These are phyloP conservation scores for Sphenopsis melanotis DNA, from an alignment of 2,797 vertebrate species.

Conservation along the genomic window DNA sequence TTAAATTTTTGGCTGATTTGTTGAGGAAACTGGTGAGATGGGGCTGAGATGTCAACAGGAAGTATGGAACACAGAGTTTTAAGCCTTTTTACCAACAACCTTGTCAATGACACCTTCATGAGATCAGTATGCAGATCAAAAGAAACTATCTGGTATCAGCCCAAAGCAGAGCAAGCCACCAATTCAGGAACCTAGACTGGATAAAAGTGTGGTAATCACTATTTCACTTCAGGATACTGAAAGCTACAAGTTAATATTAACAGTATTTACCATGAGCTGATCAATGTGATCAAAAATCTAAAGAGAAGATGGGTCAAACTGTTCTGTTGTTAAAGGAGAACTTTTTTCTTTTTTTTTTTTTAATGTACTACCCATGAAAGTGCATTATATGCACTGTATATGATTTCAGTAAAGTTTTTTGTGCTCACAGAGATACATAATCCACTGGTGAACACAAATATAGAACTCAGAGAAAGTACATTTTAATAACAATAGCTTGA, in stretches of 20 bases:
- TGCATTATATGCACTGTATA: too few relatives aligned
- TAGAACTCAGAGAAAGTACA: neutral
- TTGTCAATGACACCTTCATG: neutral
- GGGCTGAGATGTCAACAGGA: neutral
- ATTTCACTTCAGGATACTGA: neutral
- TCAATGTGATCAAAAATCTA: neutral
- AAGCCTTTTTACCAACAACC: neutral
- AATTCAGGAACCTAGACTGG: neutral
- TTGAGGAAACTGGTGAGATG: neutral
- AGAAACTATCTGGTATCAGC: neutral
- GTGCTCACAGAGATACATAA: neutral
- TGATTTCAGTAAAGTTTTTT: neutral
- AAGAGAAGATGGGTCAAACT: neutral
- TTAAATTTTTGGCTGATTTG: neutral
- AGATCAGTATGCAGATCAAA: neutral
- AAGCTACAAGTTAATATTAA: neutral
- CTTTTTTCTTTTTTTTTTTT: neutral
- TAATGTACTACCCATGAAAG: neutral
- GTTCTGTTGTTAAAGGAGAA: neutral
- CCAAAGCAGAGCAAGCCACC: neutral
- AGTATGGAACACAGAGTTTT: neutral
- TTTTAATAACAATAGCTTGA: neutral
- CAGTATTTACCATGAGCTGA: neutral
- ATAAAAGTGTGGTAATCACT: neutral
- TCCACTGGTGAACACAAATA: neutral